Conservation (phyloP, 2,888 invertebrate genomes). For the Hyles lineata region DNA sequence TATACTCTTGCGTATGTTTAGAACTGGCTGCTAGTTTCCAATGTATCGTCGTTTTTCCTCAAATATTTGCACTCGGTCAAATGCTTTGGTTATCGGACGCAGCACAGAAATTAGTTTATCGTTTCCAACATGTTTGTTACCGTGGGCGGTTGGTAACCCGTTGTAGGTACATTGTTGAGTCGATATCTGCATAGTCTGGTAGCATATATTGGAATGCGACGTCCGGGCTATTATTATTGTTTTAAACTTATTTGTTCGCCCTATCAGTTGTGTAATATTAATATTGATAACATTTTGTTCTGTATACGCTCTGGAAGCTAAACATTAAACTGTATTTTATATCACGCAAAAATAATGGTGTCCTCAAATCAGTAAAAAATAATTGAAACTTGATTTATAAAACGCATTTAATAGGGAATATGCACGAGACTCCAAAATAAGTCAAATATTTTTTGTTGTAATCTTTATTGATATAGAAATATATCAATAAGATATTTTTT, state of each 20-base stretch:
- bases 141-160: slow-evolving; percentile 23
- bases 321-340: too few species aligned
- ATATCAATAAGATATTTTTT: too few species aligned
- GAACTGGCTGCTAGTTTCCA: slow-evolving; percentile 21
- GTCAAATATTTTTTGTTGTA: too few species aligned
- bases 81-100: slow-evolving; percentile 48
- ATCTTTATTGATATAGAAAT: too few species aligned
- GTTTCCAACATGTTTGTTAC: slow-evolving; percentile 36
- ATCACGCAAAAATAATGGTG: too few species aligned
- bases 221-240: background rate
- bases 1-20: background rate
- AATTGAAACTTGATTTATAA: background rate
- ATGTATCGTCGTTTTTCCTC: slow-evolving; percentile 63
- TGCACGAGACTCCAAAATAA: too few species aligned
- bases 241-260: background rate
- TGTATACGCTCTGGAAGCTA: too few species aligned
- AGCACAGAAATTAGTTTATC: slow-evolving; percentile 44
- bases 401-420: too few species aligned
- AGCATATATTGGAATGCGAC: background rate
- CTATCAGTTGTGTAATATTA: too few species aligned
- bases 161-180: slow-evolving; percentile 1
- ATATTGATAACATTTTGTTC: background rate
- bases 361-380: background rate
- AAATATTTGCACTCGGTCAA: slow-evolving; percentile 57
- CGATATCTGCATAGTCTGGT: background rate